Conservation (phyloP, 1,140 invertebrate genomes). For the Dufourea novaeangliae region DNA sequence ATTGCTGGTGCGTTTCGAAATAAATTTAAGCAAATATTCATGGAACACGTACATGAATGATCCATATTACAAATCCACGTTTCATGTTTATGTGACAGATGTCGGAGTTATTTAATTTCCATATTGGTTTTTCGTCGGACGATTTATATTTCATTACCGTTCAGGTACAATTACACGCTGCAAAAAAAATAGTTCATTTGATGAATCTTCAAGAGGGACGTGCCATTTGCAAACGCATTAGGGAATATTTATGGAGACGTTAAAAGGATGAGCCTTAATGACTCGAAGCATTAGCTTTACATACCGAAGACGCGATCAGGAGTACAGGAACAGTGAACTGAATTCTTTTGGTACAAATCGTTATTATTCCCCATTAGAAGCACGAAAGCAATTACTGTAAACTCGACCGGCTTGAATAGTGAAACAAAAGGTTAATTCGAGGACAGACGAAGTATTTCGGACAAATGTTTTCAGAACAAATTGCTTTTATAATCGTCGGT, state of each 20-base stretch:
- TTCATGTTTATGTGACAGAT: neutral
- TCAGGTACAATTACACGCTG: neutral
- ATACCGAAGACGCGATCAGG: slow-evolving; percentile 15
- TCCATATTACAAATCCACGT: too few species aligned
- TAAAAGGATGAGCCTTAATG: slow-evolving; percentile 38
- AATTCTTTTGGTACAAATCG: slow-evolving; percentile 18
- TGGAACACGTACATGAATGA: too few species aligned
- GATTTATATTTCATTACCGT: slow-evolving; percentile 1
- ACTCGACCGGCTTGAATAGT: neutral
- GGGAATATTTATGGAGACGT: slow-evolving; percentile 44
- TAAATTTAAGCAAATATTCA: too few species aligned
- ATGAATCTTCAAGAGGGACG: slow-evolving; percentile 29
- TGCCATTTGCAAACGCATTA: slow-evolving; percentile 41
- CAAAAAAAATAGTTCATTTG: slow-evolving; percentile 9
- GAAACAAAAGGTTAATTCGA: neutral
- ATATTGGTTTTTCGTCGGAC: neutral
- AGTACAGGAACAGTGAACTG: slow-evolving; percentile 2
- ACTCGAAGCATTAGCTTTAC: slow-evolving; percentile 39
- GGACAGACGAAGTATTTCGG: neutral
- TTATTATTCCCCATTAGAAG: neutral
- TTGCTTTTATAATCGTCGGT: neutral
- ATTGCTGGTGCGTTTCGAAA: too few species aligned
- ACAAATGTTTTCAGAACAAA: neutral
- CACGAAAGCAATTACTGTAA: neutral
- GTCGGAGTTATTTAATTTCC: neutral